Base-by-base conservation (phyloP, 2,888 invertebrate species). In the Rhorus exstirpatorius region DNA sequence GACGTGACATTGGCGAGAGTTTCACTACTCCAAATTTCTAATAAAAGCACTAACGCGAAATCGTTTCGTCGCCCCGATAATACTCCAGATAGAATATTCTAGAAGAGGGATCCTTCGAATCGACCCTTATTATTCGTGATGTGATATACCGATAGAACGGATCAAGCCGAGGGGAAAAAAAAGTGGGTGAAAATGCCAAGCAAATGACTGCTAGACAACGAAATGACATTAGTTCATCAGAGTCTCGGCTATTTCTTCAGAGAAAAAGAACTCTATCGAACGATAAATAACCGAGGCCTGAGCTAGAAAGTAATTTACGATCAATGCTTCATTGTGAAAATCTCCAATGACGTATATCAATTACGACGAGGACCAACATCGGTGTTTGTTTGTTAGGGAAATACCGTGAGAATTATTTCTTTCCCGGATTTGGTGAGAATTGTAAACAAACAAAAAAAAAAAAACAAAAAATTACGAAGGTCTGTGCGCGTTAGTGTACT, bases 401-500 rank as follows among this genome's bases (percentile, higher is more conserved):
- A 49, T 60, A 17, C 26, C 1, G 19, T 10, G 19, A 24, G 14
- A 12, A n/a, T 21, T 17, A 31, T 51, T 17, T 24, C 8, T 19
- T 26, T 17, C 65, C 4, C n/a, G 21, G 2, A 51, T 31, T 70
- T 41, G 14, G 19, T 14, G 53, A 35, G 21, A 44, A 26, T 51
- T 24, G 17, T 21, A 68, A 19, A 70, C 10, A 24, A 68, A 19
- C 44, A 0, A 8, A 24, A 44, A 46, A n/a, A 8, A 31, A 3
- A 19, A 6, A 53, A 38, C 49, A 49, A 58, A 44, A 17, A 61
- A 63, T 12, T 10, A 24, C 46, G 21, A 79, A 79, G 78, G 86
- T 84, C 85, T 88, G 88, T 88, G 89, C 83, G 90, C 90, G 87
- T 85, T 90, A 79, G 85, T 86, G 83, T 85, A 87, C 60, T 87